Evolutionary conservation across 2,888 invertebrate genomes (phyloP), one percentile per base, ranked within the genome.

Genomic region (Zelleria hepariella): DNA sequence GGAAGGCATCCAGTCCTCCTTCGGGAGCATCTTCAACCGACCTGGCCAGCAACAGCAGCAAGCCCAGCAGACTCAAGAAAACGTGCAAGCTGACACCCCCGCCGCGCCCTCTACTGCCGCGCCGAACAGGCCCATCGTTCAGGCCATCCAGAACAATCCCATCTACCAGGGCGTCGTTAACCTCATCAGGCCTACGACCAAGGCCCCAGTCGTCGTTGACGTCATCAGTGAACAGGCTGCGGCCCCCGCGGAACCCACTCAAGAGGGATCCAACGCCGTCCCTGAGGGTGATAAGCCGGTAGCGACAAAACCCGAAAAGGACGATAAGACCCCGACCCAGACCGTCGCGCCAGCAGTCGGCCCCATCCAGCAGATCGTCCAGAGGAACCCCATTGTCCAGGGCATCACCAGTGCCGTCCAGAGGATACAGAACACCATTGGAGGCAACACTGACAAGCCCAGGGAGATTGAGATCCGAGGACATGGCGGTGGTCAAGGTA

Each of bases 281-380:
- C 64, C 67, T 7, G 54, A 61, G 5, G 58, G 42, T 4, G 54
- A 60, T 15, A 59, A 65, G 15, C 60, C 63, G 2, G 59, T 57
- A 25, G 18, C 65, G 18, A 54, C 63, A 27, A 58, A 62, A 27
- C 57, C 63, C 5, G 32, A 51, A 49, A 8, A 58, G 26, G 32
- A 42, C 32, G 32, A 42, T 49, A 55, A 10, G 32, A 48, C n/a
- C 47, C 58, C 20, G 10, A 42, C 32, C 20, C 49, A n/a, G 5
- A 20, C 4, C 49, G 32, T 42, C 15, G 32, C 60, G 6, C 57
- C 57, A 1, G 65, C 64, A 27, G 32, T 55, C 5, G 67, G 74
- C 1, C 77, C 79, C 0, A 75, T 79, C 32, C 67, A 67, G 58
- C 76, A 75, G 61, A 71, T 76, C n/a, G 71, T 77, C 10, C 74